Evolutionary conservation across 2,113 vertebrate genomes (phyloP).

Genomic region (Rhinolophus sinicus): DNA sequence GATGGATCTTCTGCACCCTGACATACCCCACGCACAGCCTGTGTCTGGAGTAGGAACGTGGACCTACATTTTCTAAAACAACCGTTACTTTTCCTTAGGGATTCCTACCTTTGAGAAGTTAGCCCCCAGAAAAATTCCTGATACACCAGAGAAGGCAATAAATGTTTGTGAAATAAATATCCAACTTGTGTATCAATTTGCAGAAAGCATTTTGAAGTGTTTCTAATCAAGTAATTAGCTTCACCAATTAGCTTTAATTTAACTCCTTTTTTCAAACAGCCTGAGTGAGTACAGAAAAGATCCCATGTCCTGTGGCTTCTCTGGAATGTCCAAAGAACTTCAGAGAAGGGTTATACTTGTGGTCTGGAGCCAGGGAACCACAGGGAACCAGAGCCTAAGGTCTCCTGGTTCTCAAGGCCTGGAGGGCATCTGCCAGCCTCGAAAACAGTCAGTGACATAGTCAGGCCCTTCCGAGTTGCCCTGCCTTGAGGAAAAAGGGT

Average conservation of each 20-base stretch:
- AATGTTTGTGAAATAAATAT: constrained; percentile 26
- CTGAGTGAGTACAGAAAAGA: neutral
- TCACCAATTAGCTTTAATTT: neutral
- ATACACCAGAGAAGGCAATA: neutral
- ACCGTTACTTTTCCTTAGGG: neutral
- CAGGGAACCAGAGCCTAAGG: neutral
- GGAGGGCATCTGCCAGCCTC: neutral
- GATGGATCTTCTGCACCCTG: neutral
- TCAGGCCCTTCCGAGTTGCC: neutral
- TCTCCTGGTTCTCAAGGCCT: neutral
- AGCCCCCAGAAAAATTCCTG: neutral
- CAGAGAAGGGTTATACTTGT: neutral
- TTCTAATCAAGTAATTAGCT: constrained; percentile 39
- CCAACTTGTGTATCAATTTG: neutral
- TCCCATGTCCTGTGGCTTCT: neutral
- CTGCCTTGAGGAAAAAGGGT: neutral
- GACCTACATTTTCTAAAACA: neutral
- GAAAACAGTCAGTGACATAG: neutral
- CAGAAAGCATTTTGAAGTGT: neutral
- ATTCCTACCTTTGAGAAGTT: neutral
- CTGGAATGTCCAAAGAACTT: neutral
- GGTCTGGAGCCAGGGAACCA: neutral
- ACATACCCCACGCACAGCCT: neutral
- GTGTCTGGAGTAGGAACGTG: neutral
- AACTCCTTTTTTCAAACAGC: neutral